Conservation (phyloP, 2,113 vertebrate genomes). For the Callipepla californica region DNA sequence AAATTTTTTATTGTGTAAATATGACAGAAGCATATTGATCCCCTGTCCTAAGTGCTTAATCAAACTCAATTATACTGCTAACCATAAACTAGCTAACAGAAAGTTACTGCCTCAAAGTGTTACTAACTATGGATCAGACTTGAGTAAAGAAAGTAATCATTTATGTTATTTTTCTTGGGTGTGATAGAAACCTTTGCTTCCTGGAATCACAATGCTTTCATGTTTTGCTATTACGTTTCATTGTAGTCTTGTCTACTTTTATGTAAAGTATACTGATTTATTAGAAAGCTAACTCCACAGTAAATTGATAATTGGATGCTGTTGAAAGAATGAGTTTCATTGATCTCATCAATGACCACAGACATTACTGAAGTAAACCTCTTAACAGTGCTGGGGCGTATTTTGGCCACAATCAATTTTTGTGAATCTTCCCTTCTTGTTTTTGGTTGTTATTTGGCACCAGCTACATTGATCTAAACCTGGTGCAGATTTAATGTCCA, state of each 20-base stretch:
- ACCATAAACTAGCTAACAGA: slow-evolving; percentile 60
- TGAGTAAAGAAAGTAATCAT: slow-evolving; percentile 66
- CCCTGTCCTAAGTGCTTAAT: slow-evolving; percentile 75
- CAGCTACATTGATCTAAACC: slow-evolving; percentile 89
- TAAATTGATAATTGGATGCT: slow-evolving; percentile 98
- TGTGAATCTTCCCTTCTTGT: slow-evolving; percentile 85
- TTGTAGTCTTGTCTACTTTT: slow-evolving; percentile 83
- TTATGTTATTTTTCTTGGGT: slow-evolving; percentile 39
- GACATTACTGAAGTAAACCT: slow-evolving; percentile 91
- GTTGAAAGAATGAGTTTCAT: slow-evolving; percentile 99
- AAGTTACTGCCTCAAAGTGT: slow-evolving; percentile 50
- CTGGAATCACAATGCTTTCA: slow-evolving; percentile 61
- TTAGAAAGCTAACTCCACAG: slow-evolving; percentile 85
- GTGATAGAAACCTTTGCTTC: slow-evolving; percentile 7
- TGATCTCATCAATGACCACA: slow-evolving; percentile 92
- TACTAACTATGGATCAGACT: slow-evolving; percentile 16
- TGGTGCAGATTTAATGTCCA: slow-evolving; percentile 80
- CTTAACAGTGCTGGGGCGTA: slow-evolving; percentile 87
- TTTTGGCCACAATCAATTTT: slow-evolving; percentile 92
- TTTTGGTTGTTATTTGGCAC: slow-evolving; percentile 84
- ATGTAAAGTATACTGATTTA: slow-evolving; percentile 94
- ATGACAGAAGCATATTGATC: slow-evolving; percentile 77
- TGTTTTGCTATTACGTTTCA: slow-evolving; percentile 82
- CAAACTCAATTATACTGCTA: slow-evolving; percentile 75
- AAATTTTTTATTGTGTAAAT: slow-evolving; percentile 75